Evolutionary conservation across 2,113 vertebrate species (phyloP).

Genomic region (Eleginops maclovinus): DNA sequence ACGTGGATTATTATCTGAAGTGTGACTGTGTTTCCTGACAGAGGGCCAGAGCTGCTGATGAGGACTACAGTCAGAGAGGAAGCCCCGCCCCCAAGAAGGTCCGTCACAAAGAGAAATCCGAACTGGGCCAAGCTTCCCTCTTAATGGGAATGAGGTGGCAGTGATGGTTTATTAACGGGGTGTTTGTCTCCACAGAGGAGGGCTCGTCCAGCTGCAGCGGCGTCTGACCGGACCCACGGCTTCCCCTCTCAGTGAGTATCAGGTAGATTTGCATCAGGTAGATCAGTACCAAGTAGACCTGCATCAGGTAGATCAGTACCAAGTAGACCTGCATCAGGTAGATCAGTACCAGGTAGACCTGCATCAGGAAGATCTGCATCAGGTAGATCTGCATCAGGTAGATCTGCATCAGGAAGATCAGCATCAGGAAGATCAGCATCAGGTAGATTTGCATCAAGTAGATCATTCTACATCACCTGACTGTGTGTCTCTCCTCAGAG

Average conservation of each 20-base stretch:
- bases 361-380: no score
- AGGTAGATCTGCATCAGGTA: no score
- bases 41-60: constrained; percentile 88
- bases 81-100: constrained; percentile 94
- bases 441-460: no score
- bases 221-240: constrained; percentile 79
- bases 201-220: constrained; percentile 86
- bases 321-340: no score
- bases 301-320: background rate
- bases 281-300: background rate
- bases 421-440: no score
- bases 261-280: background rate
- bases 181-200: constrained; percentile 86
- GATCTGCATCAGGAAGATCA: no score
- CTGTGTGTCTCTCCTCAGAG: constrained; percentile 74
- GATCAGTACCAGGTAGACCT: no score
- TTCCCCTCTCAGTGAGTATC: constrained; percentile 78
- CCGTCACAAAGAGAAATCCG: background rate
- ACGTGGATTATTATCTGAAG: background rate
- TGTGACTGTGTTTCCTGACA: constrained; percentile 62
- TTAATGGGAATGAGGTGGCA: no score
- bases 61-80: constrained; percentile 88
- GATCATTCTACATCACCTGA: background rate
- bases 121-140: no score
- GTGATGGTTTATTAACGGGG: no score